Base-by-base conservation (phyloP, 2,113 vertebrate genomes). In the Salvelinus alpinus region DNA sequence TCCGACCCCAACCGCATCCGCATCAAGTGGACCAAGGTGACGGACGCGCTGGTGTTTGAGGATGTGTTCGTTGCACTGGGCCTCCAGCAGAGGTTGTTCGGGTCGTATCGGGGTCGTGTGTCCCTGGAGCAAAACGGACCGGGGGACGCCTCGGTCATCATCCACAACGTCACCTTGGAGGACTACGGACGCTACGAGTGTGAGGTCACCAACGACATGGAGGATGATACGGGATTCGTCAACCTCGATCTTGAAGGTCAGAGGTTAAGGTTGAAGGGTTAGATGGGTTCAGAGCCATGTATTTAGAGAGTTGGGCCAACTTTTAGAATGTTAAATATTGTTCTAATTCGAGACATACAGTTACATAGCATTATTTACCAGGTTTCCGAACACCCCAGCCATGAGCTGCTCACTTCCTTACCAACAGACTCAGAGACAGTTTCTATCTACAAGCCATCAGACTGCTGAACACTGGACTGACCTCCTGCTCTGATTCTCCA, bases 151-250 rank as follows among this genome's bases (percentile, higher is more conserved):
- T 99, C 97, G 0, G 91, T 99, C 77, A 91, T 98, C 85, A 95
- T 99, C 86, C 95, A 95, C 65, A 97, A 99, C 31, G 91, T 99
- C 74, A 97, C 97, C 2, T 92, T 99, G 73, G 95, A 97, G 82
- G 97, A 99, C 87, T 97, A 98, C 0, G 97, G 97, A 1, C 96
- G 95, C 81, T 99, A 97, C 0, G 96, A 98, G 87, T 99, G 97
- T 8, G 97, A 99, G 84, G 96, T 99, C 86, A 98, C 96, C 76
- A 94, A 98, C 1, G 96, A 98, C 89, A 93, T 99, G 65, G 96
- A 99, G 74, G 97, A 99, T 0, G 97, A 98, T 77, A 94, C 94
- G 0, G 97, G 97, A 71, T 94, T 96, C 86, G 97, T 99, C 82
- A 97, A 96, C 85, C 92, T 99, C 65, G 96, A 98, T 81, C 90